These are phyloP conservation scores for Chelmon rostratus DNA, from an alignment of 2,797 vertebrate species.

Conservation along the genomic window DNA sequence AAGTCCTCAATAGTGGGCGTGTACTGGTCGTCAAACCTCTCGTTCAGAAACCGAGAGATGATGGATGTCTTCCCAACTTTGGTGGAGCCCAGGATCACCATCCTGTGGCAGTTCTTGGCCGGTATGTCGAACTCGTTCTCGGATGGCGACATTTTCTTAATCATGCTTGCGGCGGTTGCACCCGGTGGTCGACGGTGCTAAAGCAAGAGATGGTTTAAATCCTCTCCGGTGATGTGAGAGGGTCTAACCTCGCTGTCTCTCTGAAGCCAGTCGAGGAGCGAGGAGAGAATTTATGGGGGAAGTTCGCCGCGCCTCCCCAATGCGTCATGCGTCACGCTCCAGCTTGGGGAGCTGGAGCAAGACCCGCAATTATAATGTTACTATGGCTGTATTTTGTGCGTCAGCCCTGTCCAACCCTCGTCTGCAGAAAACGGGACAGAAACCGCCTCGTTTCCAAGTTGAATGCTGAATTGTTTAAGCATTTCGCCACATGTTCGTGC, in stretches of 20 bases:
- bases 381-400: constrained; percentile 64
- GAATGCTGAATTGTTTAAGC: not conserved
- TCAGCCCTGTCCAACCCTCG: constrained; percentile 51
- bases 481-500: not conserved
- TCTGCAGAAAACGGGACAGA: constrained; percentile 6
- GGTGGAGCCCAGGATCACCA: constrained; percentile 98
- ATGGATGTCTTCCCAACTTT: constrained; percentile 99
- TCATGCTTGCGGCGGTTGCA: constrained; percentile 85
- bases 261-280: constrained; percentile 36
- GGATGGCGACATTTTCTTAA: constrained; percentile 94
- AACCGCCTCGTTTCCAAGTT: constrained; percentile 1
- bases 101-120: constrained; percentile 96
- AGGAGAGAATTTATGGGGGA: constrained; percentile 67
- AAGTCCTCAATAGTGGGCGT: constrained; percentile 99
- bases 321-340: constrained; percentile 75
- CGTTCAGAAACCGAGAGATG: constrained; percentile 95
- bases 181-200: constrained; percentile 16
- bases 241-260: constrained; percentile 39
- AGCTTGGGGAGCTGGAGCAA: constrained; percentile 49
- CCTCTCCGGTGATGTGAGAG: constrained; percentile 10
- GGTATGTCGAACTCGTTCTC: constrained; percentile 94
- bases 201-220: constrained; percentile 1
- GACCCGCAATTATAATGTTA: constrained; percentile 54
- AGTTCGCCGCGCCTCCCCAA: constrained; percentile 69
- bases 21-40: constrained; percentile 96